A percentile compares a stretch with the other conserved stretches of the same genome.
Evolutionary conservation across 2,888 invertebrate species (phyloP).

Genomic region (Bombylius discolor): DNA sequence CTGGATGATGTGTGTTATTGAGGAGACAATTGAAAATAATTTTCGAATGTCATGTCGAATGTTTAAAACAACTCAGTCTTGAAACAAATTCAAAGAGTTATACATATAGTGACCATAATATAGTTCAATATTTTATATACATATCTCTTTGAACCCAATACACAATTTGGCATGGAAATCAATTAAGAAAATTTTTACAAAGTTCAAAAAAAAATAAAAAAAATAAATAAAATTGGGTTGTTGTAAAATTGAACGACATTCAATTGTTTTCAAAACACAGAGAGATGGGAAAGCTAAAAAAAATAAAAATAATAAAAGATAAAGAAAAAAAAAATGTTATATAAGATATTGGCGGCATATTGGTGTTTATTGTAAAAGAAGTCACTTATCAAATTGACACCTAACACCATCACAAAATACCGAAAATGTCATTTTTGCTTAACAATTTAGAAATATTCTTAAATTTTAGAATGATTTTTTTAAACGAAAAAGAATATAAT

Average conservation of each 20-base stretch:
- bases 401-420: conserved; percentile 8
- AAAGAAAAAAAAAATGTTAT: too few relatives aligned
- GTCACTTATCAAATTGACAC: conserved; percentile 7
- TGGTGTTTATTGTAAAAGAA: background rate
- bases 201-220: too few relatives aligned
- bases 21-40: conserved; percentile 8
- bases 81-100: too few relatives aligned
- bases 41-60: conserved; percentile 6
- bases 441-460: too few relatives aligned
- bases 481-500: too few relatives aligned
- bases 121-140: too few relatives aligned
- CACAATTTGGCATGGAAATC: background rate
- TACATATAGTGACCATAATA: too few relatives aligned
- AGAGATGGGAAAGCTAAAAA: too few relatives aligned
- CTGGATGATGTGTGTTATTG: background rate
- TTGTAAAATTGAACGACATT: background rate
- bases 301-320: too few relatives aligned
- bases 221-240: too few relatives aligned
- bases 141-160: too few relatives aligned
- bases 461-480: too few relatives aligned
- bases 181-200: background rate
- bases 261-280: background rate
- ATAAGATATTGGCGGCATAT: background rate
- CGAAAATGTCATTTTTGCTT: background rate
- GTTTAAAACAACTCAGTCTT: background rate